Conservation (phyloP, 1,140 invertebrate genomes). For the Tetragonula clypearis region DNA sequence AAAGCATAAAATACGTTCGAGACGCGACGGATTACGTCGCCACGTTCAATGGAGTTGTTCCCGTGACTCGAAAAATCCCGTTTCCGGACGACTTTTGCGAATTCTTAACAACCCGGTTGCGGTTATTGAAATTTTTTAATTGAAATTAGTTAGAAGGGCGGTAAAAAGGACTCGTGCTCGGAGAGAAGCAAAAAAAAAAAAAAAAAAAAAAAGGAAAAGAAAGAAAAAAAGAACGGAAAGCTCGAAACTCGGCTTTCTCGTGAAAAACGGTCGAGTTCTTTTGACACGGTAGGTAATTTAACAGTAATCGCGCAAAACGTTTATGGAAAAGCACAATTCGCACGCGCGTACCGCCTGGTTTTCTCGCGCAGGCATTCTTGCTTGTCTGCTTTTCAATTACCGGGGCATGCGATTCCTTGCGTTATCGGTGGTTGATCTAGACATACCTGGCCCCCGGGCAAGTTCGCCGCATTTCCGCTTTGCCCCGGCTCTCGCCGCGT, state of each 20-base stretch:
- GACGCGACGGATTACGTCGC: too few species aligned
- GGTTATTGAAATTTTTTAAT: background rate
- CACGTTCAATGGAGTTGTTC: too few species aligned
- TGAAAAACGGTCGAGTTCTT: background rate
- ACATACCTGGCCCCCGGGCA: slow-evolving; percentile 48
- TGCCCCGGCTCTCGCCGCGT: background rate
- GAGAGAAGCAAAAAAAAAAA: background rate
- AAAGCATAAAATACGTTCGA: too few species aligned
- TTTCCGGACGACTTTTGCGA: too few species aligned
- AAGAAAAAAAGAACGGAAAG: too few species aligned
- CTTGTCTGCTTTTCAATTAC: slow-evolving; percentile 62
- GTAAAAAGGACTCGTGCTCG: background rate
- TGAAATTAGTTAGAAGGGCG: background rate
- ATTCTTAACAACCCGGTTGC: background rate
- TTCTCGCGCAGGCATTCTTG: slow-evolving; percentile 3
- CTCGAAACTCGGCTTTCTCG: too few species aligned
- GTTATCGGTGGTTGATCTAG: slow-evolving; percentile 59
- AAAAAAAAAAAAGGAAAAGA: too few species aligned
- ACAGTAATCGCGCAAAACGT: background rate
- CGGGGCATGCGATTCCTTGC: slow-evolving; percentile 55
- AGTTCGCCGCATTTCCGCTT: slow-evolving; percentile 37
- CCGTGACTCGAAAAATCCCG: background rate
- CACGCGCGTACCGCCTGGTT: background rate
- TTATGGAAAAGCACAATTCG: background rate
- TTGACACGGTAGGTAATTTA: background rate